Percentiles rank a stretch among this genome's conserved stretches.
These are phyloP conservation scores for Struthidea cinerea DNA, from an alignment of 2,113 vertebrate genomes.

Conservation along the genomic window DNA sequence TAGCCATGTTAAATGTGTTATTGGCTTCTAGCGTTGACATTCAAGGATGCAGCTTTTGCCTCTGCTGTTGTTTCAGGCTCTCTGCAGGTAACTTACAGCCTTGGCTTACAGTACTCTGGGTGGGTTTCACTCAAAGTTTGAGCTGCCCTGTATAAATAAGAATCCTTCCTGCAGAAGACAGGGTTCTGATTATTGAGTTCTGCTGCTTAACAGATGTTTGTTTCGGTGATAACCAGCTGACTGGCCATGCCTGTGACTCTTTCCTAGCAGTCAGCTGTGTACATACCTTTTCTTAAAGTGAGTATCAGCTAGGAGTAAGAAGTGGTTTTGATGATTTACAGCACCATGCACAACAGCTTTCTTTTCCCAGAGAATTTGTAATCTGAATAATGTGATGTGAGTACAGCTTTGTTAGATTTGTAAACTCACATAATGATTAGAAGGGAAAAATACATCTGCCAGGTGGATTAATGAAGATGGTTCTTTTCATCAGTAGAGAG, in stretches of 20 bases:
- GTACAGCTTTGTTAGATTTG: slow-evolving; percentile 43
- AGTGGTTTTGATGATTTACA: not conserved
- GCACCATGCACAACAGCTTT: not conserved
- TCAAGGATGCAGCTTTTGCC: not conserved
- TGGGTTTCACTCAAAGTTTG: not conserved
- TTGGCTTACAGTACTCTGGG: not conserved
- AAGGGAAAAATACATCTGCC: not conserved
- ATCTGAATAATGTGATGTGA: not conserved
- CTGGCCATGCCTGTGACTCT: not conserved
- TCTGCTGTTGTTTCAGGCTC: not conserved
- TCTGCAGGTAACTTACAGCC: not conserved
- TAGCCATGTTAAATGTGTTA: not conserved
- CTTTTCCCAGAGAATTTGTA: not conserved
- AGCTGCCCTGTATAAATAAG: not conserved
- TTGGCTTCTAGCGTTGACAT: not conserved
- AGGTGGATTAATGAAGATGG: not conserved
- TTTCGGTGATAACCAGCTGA: not conserved
- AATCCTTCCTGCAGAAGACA: not conserved
- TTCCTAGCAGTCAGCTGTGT: not conserved
- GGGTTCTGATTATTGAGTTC: not conserved
- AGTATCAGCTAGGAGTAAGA: not conserved
- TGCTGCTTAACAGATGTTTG: not conserved
- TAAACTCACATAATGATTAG: slow-evolving; percentile 20
- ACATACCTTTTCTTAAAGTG: not conserved
- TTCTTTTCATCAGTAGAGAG: slow-evolving; percentile 4